Percentiles rank a stretch among this genome's conserved stretches.
Conservation (phyloP, 1,140 invertebrate genomes). For the Nylanderia fulva region DNA sequence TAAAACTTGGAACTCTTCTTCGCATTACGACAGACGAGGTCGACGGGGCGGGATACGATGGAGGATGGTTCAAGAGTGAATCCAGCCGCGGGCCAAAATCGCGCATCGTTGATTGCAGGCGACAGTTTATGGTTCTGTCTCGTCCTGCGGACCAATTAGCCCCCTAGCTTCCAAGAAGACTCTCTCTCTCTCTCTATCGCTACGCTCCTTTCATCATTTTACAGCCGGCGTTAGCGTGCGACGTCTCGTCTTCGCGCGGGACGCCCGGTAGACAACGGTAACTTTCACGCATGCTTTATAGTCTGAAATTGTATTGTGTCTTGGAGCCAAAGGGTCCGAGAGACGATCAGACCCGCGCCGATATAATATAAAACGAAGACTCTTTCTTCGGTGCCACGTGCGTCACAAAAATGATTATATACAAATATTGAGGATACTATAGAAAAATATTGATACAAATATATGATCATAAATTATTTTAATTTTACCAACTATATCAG, state of each 20-base stretch:
- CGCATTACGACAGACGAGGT: constrained; percentile 65
- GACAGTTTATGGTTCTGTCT: constrained; percentile 85
- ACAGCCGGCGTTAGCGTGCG: constrained; percentile 59
- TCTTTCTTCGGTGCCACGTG: constrained; percentile 4
- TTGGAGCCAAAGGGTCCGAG: constrained; percentile 10
- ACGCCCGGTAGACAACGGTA: constrained; percentile 53
- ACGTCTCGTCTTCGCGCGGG: constrained; percentile 43
- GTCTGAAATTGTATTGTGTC: constrained; percentile 60
- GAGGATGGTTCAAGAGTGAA: constrained; percentile 49
- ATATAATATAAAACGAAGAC: constrained; percentile 8
- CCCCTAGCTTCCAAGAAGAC: constrained; percentile 83
- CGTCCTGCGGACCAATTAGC: constrained; percentile 84
- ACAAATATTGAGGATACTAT: background rate
- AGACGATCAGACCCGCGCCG: constrained; percentile 10
- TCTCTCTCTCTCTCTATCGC: constrained; percentile 46
- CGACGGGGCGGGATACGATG: constrained; percentile 13
- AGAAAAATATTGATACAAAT: no score
- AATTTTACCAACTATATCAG: no score
- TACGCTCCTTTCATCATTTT: constrained; percentile 72
- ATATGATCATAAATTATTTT: no score
- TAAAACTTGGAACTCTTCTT: constrained; percentile 79
- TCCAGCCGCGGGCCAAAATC: constrained; percentile 80
- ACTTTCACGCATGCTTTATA: constrained; percentile 60
- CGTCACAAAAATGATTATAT: background rate
- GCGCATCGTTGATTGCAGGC: constrained; percentile 84